Conservation (phyloP, 2,113 vertebrate genomes). For the Laticauda colubrina region DNA sequence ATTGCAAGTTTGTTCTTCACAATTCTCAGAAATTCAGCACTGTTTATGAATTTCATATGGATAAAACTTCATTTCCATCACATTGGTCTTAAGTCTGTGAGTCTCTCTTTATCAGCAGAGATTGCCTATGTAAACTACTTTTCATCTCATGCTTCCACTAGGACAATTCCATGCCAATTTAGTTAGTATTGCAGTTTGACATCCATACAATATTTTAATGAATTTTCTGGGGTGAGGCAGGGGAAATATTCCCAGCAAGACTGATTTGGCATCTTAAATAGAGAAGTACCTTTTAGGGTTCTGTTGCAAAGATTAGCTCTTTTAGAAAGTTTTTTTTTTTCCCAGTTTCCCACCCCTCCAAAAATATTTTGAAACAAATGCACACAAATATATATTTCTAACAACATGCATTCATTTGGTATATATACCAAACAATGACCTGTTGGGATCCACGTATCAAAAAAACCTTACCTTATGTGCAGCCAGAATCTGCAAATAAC, state of each 20-base stretch:
- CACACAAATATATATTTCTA: not conserved
- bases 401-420: not conserved
- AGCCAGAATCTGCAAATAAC: too few relatives aligned
- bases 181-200: not conserved
- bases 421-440: too few relatives aligned
- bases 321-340: not conserved
- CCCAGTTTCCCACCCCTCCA: not conserved
- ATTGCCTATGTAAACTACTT: not conserved
- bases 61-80: not conserved
- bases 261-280: not conserved
- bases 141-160: not conserved
- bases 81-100: not conserved
- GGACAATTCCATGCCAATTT: not conserved
- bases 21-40: not conserved
- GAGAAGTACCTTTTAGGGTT: not conserved
- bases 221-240: not conserved
- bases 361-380: not conserved
- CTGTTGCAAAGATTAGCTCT: not conserved
- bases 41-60: not conserved
- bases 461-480: too few relatives aligned
- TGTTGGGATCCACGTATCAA: too few relatives aligned
- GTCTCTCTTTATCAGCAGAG: not conserved
- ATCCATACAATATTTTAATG: not conserved
- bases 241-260: not conserved
- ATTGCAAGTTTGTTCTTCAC: not conserved